Base-by-base conservation (phyloP, 2,797 vertebrate genomes). In the Sebastes matsubarae region DNA sequence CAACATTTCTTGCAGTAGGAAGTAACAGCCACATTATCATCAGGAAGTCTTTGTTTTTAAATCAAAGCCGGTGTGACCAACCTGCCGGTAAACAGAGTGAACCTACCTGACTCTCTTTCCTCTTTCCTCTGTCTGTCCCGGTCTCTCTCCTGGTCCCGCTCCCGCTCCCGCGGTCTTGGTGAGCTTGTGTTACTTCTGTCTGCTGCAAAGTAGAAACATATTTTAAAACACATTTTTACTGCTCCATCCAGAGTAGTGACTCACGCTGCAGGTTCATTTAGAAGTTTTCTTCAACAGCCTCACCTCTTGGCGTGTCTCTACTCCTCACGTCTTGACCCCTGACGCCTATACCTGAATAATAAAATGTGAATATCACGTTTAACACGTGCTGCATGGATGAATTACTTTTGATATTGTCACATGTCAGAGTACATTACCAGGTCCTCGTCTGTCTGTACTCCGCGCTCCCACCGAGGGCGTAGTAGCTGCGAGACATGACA, bases 261-360 rank as follows among this genome's bases (percentile, higher is more conserved):
- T 30, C 52, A 64, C 22, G 4, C 50, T n/a, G 5, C 4, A 27
- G 25, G 11, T 54, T 6, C 8, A 55, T 34, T 70, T 8, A 6
- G 32, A 36, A 36, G 6, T 6, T 2, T 10, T 65, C 6, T 32
- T 11, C 2, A 10, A 25, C 18, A 70, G 22, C 58, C 75, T 89
- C 57, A 94, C 93, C 91, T 88, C 75, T 79, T n/a, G 93, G 86
- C 4, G 88, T 6, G 5, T 92, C 94, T 80, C 93, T 87, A 80
- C 84, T 94, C 87, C 95, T 94, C 75, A 95, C 93, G 2, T 94
- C 91, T 32, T 71, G 90, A 84, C 61, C 61, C 50, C 13, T 88
- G n/a, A 79, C 11, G 18, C 87, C 91, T 13, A 72, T 9, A 66
- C 89, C 90, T 95, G 60, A 66, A 61, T 4, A 32, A 72, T 1